Conservation (phyloP, 35 echinoderm and acorn worm species). For the Chiridota heheva region DNA sequence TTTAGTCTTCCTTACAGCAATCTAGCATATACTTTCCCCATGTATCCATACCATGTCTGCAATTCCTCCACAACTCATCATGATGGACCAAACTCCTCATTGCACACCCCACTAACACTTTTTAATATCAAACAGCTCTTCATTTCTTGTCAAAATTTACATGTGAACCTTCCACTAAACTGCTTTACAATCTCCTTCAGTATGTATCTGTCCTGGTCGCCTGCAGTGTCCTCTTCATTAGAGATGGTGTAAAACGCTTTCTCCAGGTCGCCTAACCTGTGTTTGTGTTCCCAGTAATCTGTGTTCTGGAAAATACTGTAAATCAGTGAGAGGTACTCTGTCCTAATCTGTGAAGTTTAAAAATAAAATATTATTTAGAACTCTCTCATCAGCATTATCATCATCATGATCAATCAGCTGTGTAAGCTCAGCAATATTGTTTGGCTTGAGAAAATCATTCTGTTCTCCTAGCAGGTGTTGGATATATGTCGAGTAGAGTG, state of each 20-base stretch:
- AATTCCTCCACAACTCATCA: no score
- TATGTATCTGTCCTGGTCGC: conserved; percentile 71
- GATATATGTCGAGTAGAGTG: no score
- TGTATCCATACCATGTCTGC: no score
- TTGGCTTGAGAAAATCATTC: no score
- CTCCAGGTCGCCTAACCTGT: conserved; percentile 63
- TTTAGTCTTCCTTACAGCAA: no score
- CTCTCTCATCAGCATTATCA: no score
- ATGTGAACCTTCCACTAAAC: conserved; percentile 42
- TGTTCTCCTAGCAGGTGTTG: no score
- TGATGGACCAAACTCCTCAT: no score
- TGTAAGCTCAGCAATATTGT: no score
- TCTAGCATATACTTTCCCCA: no score
- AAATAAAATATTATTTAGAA: neutral
- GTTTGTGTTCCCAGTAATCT: conserved; percentile 81
- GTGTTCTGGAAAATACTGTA: conserved; percentile 75
- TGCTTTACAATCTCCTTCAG: conserved; percentile 48
- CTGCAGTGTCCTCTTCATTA: conserved; percentile 63
- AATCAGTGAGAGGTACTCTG: conserved; percentile 76
- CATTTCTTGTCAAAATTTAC: neutral
- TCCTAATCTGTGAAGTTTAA: conserved; percentile 54
- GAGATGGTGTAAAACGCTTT: conserved; percentile 59
- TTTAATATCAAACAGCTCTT: neutral
- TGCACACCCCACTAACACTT: no score
- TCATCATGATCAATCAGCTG: no score